phyloP scores from a whole-genome alignment of 2,888 invertebrate genomes.

The Heliconius ethilla region DNA sequence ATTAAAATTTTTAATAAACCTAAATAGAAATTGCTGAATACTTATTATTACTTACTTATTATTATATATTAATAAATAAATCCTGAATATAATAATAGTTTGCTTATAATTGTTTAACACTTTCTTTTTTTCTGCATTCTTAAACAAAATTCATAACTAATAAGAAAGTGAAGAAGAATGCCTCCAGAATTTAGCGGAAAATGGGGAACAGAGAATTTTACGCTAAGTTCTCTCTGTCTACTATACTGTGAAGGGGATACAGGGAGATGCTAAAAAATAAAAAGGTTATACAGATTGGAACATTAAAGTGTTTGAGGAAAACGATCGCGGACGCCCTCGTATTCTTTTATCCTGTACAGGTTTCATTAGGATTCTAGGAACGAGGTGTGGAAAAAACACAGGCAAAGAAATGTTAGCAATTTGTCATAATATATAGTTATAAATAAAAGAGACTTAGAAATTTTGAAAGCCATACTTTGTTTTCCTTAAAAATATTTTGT shows the following conservation, averaged over 20 bases:
- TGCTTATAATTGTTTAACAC: neutral
- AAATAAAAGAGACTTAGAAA: neutral
- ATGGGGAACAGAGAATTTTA: too few relatives aligned
- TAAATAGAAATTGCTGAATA: too few relatives aligned
- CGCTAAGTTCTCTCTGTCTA: too few relatives aligned
- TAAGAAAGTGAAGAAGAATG: too few relatives aligned
- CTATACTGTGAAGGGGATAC: too few relatives aligned
- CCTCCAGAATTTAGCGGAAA: too few relatives aligned
- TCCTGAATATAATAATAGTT: neutral
- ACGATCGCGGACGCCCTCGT: neutral
- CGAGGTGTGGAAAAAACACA: neutral
- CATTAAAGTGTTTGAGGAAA: conserved; percentile 1
- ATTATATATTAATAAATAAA: neutral
- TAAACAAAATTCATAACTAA: neutral
- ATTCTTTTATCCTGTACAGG: neutral
- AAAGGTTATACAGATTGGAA: neutral
- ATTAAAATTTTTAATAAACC: neutral
- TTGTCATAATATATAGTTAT: neutral
- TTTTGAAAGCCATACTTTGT: neutral
- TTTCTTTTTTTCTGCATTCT: neutral
- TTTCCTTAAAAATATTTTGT: neutral
- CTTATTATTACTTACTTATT: too few relatives aligned
- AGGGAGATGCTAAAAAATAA: neutral
- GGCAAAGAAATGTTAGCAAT: neutral
- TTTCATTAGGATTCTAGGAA: neutral